phyloP scores from a whole-genome alignment of 2,113 vertebrate genomes.

The Thamnophis sirtalis region DNA sequence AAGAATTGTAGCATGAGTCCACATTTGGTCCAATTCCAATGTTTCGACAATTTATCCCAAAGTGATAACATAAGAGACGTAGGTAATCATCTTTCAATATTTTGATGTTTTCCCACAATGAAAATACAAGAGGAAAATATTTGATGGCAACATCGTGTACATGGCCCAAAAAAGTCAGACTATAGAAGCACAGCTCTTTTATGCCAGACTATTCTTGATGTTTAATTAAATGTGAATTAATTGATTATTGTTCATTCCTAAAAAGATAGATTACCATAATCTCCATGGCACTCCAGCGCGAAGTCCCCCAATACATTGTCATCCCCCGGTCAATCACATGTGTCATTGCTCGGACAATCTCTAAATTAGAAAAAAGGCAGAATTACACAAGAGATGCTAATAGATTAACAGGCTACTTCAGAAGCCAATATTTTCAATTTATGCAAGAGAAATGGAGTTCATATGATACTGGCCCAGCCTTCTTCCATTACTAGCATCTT shows the following conservation, averaged over 20 bases:
- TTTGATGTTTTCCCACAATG: not conserved
- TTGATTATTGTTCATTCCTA: rapidly evolving
- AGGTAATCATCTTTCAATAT: not conserved
- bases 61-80: not conserved
- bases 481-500: not conserved
- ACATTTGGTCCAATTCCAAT: not conserved
- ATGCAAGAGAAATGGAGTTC: not conserved
- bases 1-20: not conserved
- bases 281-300: constrained; percentile 96
- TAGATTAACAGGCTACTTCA: not conserved
- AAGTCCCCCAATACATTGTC: constrained; percentile 99
- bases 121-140: not conserved
- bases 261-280: constrained; percentile 82
- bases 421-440: not conserved
- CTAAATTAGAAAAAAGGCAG: constrained; percentile 61
- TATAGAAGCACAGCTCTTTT: not conserved
- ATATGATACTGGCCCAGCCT: not conserved
- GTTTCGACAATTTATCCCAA: not conserved
- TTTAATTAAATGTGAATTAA: not conserved
- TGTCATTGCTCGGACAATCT: constrained; percentile 96
- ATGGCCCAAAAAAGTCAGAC: not conserved
- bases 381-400: not conserved
- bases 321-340: constrained; percentile 97
- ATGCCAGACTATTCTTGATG: not conserved
- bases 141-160: not conserved